A percentile compares a stretch with the other conserved stretches of the same genome.
Evolutionary conservation across 1,140 invertebrate genomes (phyloP).

Genomic region (Diabrotica virgifera): DNA sequence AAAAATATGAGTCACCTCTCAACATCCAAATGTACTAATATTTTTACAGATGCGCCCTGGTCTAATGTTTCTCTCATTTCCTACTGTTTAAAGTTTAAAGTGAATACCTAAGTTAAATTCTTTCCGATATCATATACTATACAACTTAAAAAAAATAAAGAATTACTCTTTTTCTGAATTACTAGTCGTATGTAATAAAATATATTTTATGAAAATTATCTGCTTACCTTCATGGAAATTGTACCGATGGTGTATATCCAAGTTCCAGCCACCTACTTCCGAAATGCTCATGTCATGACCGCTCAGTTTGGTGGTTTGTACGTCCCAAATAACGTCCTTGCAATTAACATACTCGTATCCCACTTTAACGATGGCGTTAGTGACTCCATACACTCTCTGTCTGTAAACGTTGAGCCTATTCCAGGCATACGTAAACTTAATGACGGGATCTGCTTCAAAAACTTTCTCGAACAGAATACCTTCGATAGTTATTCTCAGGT

Average conservation of each 20-base stretch:
- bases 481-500: slow-evolving; percentile 89
- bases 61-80: no score
- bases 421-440: slow-evolving; percentile 96
- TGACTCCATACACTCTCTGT: slow-evolving; percentile 89
- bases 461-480: slow-evolving; percentile 89
- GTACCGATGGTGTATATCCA: slow-evolving; percentile 95
- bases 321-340: slow-evolving; percentile 91
- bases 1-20: no score
- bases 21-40: no score
- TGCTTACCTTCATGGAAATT: slow-evolving; percentile 90
- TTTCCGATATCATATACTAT: no score
- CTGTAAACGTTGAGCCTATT: slow-evolving; percentile 94
- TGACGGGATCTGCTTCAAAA: slow-evolving; percentile 93
- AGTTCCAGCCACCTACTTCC: slow-evolving; percentile 93
- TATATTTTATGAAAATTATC: neutral
- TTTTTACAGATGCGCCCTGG: no score
- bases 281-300: slow-evolving; percentile 96
- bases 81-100: no score
- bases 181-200: no score
- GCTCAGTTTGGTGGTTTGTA: slow-evolving; percentile 89
- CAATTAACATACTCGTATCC: slow-evolving; percentile 95
- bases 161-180: no score
- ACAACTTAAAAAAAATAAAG: no score
- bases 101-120: no score
- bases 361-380: slow-evolving; percentile 88